phyloP scores from a whole-genome alignment of 2,888 invertebrate genomes.

The Limenitis camilla region DNA sequence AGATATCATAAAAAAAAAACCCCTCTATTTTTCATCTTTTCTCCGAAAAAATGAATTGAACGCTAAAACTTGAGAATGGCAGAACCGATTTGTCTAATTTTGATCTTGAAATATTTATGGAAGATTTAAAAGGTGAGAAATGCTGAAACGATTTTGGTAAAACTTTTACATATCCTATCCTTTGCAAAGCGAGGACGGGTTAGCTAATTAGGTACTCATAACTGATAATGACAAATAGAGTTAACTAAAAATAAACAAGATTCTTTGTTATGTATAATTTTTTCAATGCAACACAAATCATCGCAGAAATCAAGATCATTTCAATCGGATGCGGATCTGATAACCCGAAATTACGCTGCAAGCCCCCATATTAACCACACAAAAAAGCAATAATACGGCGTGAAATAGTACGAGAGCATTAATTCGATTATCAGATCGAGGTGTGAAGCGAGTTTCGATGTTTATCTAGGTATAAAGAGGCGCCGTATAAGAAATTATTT shows the following conservation, averaged over 20 bases:
- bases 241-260: neutral
- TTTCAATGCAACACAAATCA: slow-evolving; percentile 29
- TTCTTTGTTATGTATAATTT: slow-evolving; percentile 1
- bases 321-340: slow-evolving; percentile 59
- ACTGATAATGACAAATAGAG: neutral
- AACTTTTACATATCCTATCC: too few species aligned
- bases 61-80: too few species aligned
- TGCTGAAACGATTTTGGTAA: too few species aligned
- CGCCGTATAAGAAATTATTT: slow-evolving; percentile 71
- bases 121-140: too few species aligned
- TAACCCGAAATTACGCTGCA: slow-evolving; percentile 66
- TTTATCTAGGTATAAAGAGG: slow-evolving; percentile 74
- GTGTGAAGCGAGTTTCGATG: slow-evolving; percentile 74
- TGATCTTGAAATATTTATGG: too few species aligned
- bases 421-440: slow-evolving; percentile 74
- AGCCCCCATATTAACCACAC: slow-evolving; percentile 62
- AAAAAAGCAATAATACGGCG: slow-evolving; percentile 69
- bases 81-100: too few species aligned
- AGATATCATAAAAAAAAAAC: too few species aligned
- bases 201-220: too few species aligned
- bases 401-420: slow-evolving; percentile 71
- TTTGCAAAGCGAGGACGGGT: too few species aligned
- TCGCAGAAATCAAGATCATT: slow-evolving; percentile 54
- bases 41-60: too few species aligned
- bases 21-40: too few species aligned